phyloP scores from a whole-genome alignment of 2,888 invertebrate species.

The Drosophila nr. fundita region DNA sequence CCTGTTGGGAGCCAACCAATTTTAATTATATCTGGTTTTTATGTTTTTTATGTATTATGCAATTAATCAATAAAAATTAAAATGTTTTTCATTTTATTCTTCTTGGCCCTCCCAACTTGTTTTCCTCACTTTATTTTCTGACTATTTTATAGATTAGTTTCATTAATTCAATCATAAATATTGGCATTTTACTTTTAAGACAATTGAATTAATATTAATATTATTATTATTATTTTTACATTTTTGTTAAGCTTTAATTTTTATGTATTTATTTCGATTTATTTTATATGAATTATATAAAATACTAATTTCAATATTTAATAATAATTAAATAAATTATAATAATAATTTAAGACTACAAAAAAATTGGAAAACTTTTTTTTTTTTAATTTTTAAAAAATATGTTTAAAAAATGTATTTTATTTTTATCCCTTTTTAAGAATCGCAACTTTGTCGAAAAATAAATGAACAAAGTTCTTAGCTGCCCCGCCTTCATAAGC shows the following conservation, averaged over 20 bases:
- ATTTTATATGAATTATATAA: neutral
- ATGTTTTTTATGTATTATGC: no score
- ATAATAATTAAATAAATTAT: neutral
- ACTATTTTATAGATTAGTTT: neutral
- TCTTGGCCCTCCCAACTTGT: neutral
- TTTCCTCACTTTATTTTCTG: neutral
- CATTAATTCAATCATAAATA: neutral
- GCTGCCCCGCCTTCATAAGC: neutral
- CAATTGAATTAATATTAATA: neutral
- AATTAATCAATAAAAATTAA: no score
- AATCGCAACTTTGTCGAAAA: neutral
- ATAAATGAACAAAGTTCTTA: neutral
- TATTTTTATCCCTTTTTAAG: neutral
- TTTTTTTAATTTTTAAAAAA: neutral
- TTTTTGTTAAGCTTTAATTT: neutral
- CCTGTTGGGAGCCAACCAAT: neutral
- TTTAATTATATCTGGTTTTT: neutral
- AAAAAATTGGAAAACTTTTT: neutral
- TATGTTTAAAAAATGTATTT: neutral
- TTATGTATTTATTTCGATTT: neutral
- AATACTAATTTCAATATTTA: neutral
- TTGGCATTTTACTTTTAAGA: neutral
- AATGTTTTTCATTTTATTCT: no score
- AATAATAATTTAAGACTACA: neutral
- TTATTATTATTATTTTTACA: no score